phyloP scores from a whole-genome alignment of 2,797 vertebrate genomes.

The Aphelocoma californica region DNA sequence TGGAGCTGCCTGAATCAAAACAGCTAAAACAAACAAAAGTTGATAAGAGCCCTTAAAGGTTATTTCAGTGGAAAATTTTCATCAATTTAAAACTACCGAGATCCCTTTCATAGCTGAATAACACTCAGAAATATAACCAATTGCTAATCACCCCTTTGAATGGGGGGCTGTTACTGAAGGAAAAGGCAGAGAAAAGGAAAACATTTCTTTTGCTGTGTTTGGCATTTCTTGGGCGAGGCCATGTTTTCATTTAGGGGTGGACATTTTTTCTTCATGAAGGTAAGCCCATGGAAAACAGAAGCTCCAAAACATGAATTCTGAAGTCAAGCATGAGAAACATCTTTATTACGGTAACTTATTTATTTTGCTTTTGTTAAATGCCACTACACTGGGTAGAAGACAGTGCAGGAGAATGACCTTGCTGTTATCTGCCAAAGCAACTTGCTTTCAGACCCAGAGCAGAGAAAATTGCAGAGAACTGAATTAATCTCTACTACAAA shows the following conservation, averaged over 20 bases:
- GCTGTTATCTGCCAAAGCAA: neutral
- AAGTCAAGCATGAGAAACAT: neutral
- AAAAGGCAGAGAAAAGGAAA: conserved; percentile 35
- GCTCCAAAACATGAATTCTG: neutral
- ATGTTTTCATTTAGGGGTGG: conserved; percentile 7
- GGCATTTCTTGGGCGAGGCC: neutral
- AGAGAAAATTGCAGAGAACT: neutral
- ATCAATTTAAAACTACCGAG: neutral
- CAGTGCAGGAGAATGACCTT: neutral
- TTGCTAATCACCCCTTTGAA: neutral
- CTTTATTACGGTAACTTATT: neutral
- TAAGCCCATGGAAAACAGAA: conserved; percentile 9
- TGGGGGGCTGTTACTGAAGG: neutral
- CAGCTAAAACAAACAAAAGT: conserved; percentile 4
- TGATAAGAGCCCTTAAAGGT: neutral
- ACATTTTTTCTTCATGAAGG: neutral
- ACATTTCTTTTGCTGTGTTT: conserved; percentile 29
- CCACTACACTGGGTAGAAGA: neutral
- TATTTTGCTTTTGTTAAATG: neutral
- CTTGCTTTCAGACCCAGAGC: neutral
- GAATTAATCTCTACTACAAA: neutral
- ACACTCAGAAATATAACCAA: neutral
- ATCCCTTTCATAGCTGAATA: neutral
- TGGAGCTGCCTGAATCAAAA: neutral
- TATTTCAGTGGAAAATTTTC: conserved; percentile 17